These are phyloP conservation scores for Peromyscus eremicus DNA, from an alignment of 2,797 vertebrate species.

Conservation along the genomic window DNA sequence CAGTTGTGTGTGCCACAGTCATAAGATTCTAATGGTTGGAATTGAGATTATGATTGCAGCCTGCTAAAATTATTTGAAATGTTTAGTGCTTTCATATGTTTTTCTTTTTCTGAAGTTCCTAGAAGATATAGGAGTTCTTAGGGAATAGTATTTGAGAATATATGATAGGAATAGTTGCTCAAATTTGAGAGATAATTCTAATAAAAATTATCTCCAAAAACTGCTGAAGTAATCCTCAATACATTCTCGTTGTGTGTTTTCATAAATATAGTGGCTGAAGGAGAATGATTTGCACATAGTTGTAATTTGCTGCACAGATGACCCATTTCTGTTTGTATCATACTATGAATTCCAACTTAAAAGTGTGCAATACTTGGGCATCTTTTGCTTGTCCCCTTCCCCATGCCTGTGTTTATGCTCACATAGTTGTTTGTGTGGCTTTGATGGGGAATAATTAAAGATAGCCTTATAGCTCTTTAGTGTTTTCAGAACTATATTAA, in stretches of 20 bases:
- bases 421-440: conserved; percentile 12
- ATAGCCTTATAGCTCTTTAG: conserved; percentile 1
- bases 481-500: conserved; percentile 4
- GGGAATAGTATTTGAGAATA: not conserved
- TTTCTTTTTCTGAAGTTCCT: conserved; percentile 12
- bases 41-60: conserved; percentile 16
- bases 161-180: not conserved
- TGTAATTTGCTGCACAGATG: not conserved
- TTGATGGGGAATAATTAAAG: conserved; percentile 27
- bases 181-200: conserved; percentile 42
- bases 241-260: not conserved
- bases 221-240: conserved; percentile 26
- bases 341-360: conserved; percentile 8
- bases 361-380: not conserved
- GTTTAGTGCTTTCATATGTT: not conserved
- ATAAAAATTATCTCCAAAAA: conserved; percentile 27
- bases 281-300: conserved; percentile 12
- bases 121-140: not conserved
- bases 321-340: conserved; percentile 20
- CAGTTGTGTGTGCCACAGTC: not conserved
- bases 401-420: not conserved
- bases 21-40: not conserved
- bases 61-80: conserved; percentile 28
- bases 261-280: not conserved
- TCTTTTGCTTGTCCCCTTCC: not conserved